Base-by-base conservation (phyloP, 2,797 vertebrate genomes). In the Ptychadena robeensis region DNA sequence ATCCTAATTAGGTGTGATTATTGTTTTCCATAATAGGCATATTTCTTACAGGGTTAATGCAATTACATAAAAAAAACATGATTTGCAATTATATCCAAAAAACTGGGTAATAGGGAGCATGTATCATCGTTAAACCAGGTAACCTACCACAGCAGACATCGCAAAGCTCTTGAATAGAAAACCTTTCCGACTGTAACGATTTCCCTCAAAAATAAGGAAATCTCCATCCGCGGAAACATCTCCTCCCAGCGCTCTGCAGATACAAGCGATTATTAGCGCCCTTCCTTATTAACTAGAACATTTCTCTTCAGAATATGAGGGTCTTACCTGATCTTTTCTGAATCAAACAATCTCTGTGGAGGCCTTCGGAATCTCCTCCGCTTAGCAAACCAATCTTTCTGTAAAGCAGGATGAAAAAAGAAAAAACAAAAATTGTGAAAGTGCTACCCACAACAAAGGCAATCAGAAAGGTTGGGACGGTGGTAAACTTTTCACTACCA, bases 341-440 rank as follows among this genome's bases (percentile, higher is more conserved):
- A 96, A 4, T 99, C 96, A n/a, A 99, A 98, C 3, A 98, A 93
- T 35, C 96, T 93, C 89, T 98, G 97, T 0, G 95, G 87, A 0
- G 97, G 96, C 32, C 97, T 93, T 90, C 98, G 98, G 84, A 97
- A 98, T 91, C 96, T 97, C 92, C 98, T 99, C 86, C 92, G 94
- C 88, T 98, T 98, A 28, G 96, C 96, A 31, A 97, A 96, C 97
- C 97, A 99, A 81, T 98, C 97, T 92, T 97, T 99, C 97, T 98
- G 83, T 67, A 61, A 63, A 44, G 68, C 65, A 12, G 37, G 63
- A 10, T 25, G 8, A 37, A n/a, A 6, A 31, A 7, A 40, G 69
- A n/a, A n/a, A n/a, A n/a, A n/a, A n/a, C n/a, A n/a, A n/a, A n/a
- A n/a, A n/a, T n/a, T 11, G n/a, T 12, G 9, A 48, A 35, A 40